Base-by-base conservation (phyloP, 2,888 invertebrate genomes). In the Epistrophe eligans region DNA sequence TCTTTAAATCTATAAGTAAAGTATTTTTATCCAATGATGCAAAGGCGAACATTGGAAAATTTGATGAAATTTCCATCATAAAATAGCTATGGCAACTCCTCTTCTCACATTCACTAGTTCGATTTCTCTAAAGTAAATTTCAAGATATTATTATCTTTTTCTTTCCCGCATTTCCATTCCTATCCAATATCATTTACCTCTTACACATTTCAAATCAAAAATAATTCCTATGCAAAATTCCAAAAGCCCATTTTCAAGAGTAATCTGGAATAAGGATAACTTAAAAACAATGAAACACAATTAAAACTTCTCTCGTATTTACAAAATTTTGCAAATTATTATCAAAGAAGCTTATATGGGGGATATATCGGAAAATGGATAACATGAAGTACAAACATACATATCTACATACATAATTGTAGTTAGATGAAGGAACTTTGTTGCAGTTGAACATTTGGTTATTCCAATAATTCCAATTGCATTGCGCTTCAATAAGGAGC, bases 221-320 rank as follows among this genome's bases (percentile, higher is more conserved):
- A 45, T 17, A 50, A 58, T 48, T 48, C 24, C 24, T 40, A 8
- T 43, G 17, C 4, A 19, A 57, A 76, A 67, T 64, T 57, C 73
- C 24, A 48, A 81, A 77, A 81, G 55, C 70, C 73, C 67, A 85
- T 70, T 81, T 62, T 57, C 60, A 35, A 13, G 1, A 62, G 43
- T 70, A 57, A 70, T 64, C 67, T 73, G 17, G 62, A 77, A 85
- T 81, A 81, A 77, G 67, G 48, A 64, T 70, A 52, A 70, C 67
- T 24, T 50, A 70, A 50, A 85, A 77, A 85, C 85, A 85, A 85
- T 81, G 81, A 81, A 85, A 77, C 70, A 85, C 84, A 77, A 85
- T 85, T 81, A 77, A 81, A 81, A 81, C 81, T 52, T 70, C 52
- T 73, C 67, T 66, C 17, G 45, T 66, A 57, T 67, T 40, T 60